Evolutionary conservation across 1,140 invertebrate species (phyloP).

Genomic region (Drosophila jambulina): DNA sequence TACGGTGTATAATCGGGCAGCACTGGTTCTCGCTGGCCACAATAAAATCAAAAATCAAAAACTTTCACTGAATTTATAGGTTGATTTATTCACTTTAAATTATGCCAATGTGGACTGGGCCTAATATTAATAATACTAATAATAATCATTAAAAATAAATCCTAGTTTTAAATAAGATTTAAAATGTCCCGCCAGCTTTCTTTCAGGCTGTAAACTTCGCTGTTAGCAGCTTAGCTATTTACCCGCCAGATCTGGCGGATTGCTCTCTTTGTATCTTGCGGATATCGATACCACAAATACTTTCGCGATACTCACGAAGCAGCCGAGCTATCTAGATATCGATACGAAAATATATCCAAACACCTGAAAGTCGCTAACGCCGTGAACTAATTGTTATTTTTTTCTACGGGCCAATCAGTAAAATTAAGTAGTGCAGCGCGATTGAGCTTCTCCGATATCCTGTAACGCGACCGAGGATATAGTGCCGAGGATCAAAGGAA

Average conservation of each 20-base stretch:
- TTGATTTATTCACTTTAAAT: no score
- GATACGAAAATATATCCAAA: conserved; percentile 4
- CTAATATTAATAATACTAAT: no score
- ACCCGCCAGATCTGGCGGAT: no score
- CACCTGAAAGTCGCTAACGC: conserved; percentile 7
- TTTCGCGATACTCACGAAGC: background rate
- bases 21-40: no score
- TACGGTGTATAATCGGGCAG: no score
- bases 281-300: background rate
- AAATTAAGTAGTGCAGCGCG: conserved; percentile 13
- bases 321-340: background rate
- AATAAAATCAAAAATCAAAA: no score
- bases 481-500: background rate
- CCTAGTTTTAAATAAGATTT: no score
- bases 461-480: no score
- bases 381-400: conserved; percentile 21
- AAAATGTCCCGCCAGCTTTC: no score
- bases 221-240: background rate
- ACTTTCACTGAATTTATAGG: no score
- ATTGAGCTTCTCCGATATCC: background rate
- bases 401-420: conserved; percentile 18
- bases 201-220: background rate
- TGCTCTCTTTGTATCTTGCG: background rate
- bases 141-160: no score
- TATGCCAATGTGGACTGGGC: no score